Conservation (phyloP, 2,888 invertebrate species). For the Mimas tiliae region DNA sequence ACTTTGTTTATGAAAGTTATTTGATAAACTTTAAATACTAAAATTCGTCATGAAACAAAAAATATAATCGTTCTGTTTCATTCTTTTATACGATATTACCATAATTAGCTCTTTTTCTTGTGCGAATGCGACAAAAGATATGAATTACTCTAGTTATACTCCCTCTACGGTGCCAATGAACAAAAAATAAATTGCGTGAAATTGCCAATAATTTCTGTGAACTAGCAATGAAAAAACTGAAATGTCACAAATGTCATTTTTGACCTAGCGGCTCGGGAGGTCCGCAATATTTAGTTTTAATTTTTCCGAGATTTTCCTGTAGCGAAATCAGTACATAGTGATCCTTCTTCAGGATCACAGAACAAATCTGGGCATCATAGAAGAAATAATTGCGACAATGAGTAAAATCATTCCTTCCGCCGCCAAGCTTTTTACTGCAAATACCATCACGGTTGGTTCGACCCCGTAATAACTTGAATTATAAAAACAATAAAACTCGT, state of each 20-base stretch:
- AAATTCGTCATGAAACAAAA: no score
- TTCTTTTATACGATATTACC: no score
- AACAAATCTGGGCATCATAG: conserved; percentile 69
- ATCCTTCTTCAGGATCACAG: conserved; percentile 56
- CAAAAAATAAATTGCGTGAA: no score
- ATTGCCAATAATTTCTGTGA: no score
- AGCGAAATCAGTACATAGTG: conserved; percentile 43
- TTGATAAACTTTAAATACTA: no score
- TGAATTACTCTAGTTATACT: no score
- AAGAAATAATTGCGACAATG: conserved; percentile 65
- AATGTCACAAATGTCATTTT: conserved; percentile 29
- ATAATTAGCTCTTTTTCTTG: no score
- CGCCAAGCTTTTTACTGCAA: conserved; percentile 65
- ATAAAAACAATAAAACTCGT: conserved; percentile 16
- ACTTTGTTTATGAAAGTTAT: no score
- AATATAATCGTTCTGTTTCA: no score
- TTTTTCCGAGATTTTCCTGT: conserved; percentile 22
- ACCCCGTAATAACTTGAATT: conserved; percentile 31
- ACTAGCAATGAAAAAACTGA: not conserved
- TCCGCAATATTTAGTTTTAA: conserved; percentile 24
- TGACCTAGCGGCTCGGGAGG: conserved; percentile 28
- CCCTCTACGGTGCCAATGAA: no score
- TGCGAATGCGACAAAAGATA: no score
- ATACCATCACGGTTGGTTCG: conserved; percentile 62
- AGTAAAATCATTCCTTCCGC: conserved; percentile 72